Conservation (phyloP, 92 coral and sea anemone genomes). For the Montipora capitata region DNA sequence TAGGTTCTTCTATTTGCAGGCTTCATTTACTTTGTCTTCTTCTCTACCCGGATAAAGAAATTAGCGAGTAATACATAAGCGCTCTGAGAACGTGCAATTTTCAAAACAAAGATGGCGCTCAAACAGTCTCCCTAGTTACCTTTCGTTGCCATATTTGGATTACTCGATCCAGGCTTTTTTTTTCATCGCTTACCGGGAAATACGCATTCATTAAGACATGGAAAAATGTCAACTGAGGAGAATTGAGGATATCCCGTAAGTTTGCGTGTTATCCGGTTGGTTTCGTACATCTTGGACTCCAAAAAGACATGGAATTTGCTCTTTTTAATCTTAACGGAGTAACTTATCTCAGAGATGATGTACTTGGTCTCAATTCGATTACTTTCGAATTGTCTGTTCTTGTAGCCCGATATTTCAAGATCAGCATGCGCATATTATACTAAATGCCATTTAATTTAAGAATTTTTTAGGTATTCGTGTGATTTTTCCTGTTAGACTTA, state of each 20-base stretch:
- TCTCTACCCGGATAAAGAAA: neutral
- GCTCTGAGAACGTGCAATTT: neutral
- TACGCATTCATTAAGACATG: slow-evolving; percentile 4
- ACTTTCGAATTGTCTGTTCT: too few species aligned
- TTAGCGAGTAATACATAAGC: neutral
- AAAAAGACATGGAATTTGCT: too few species aligned
- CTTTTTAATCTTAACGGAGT: neutral
- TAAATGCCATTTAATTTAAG: too few species aligned
- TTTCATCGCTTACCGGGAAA: neutral
- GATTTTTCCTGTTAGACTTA: too few species aligned
- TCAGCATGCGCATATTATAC: too few species aligned
- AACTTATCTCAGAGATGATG: neutral
- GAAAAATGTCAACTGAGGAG: neutral
- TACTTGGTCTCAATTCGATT: too few species aligned
- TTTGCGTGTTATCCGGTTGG: neutral
- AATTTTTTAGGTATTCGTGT: too few species aligned
- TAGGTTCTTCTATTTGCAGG: neutral
- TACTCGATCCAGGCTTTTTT: slow-evolving; percentile 17
- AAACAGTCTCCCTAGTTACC: slow-evolving; percentile 83
- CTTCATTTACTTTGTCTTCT: neutral
- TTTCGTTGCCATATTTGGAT: slow-evolving; percentile 58
- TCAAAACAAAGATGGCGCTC: slow-evolving; percentile 88
- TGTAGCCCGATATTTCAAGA: too few species aligned
- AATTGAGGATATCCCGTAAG: slow-evolving; percentile 49
- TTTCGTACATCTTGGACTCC: neutral